These are phyloP conservation scores for Syngnathus acus DNA, from an alignment of 2,797 vertebrate genomes.

Conservation along the genomic window DNA sequence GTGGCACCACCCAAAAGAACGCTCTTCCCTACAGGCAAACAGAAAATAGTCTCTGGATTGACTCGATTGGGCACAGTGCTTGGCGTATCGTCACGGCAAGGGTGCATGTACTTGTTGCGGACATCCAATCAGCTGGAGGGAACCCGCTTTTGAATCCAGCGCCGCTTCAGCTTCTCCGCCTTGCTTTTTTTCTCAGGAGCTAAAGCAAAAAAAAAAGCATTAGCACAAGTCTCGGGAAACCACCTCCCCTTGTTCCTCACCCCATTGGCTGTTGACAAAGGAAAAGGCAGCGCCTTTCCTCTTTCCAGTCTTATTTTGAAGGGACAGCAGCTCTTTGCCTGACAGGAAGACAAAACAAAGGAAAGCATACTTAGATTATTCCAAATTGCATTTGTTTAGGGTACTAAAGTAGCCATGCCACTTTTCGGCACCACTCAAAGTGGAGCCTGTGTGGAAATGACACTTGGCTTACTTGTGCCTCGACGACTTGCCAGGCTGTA, in stretches of 20 bases:
- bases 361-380: neutral
- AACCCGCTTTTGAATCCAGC: conserved; percentile 68
- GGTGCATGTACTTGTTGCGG: neutral
- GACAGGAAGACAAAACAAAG: conserved; percentile 27
- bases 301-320: conserved; percentile 73
- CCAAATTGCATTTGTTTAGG: too few relatives aligned
- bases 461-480: conserved; percentile 70
- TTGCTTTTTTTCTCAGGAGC: conserved; percentile 71
- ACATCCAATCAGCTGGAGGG: neutral
- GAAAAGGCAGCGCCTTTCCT: conserved; percentile 76
- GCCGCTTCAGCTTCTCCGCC: conserved; percentile 74
- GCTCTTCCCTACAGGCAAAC: neutral
- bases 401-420: neutral
- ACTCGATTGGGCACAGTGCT: neutral
- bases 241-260: conserved; percentile 58
- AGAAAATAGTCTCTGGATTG: neutral
- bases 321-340: conserved; percentile 83
- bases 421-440: conserved; percentile 20
- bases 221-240: too few relatives aligned
- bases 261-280: conserved; percentile 80
- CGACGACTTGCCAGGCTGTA: conserved; percentile 77
- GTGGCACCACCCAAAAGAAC: neutral
- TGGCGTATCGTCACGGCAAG: neutral
- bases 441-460: conserved; percentile 24
- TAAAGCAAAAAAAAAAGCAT: conserved; percentile 31